Evolutionary conservation across 1,140 invertebrate species (phyloP).

Genomic region (Heliothis virescens): DNA sequence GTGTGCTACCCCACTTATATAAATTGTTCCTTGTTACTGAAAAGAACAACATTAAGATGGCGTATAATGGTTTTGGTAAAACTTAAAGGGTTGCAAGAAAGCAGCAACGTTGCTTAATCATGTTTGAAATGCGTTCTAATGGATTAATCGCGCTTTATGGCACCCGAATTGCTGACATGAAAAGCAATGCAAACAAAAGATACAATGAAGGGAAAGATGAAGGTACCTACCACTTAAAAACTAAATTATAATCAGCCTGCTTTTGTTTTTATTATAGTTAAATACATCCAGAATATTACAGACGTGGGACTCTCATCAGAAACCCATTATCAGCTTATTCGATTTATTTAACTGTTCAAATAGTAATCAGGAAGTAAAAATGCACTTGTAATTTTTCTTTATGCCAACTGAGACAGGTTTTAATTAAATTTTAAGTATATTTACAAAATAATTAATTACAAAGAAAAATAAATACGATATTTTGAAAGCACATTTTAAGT

Average conservation of each 20-base stretch:
- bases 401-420: background rate
- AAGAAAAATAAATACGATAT: no score
- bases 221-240: conserved; percentile 1
- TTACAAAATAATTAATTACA: no score
- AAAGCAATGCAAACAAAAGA: conserved; percentile 26
- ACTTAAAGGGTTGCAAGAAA: conserved; percentile 65
- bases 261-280: background rate
- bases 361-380: background rate
- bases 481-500: no score
- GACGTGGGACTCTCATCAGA: no score
- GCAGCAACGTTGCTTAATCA: conserved; percentile 72
- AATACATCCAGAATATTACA: no score
- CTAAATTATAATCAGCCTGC: background rate
- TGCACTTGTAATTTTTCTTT: background rate
- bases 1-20: conserved; percentile 68
- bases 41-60: conserved; percentile 68
- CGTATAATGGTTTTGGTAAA: conserved; percentile 55
- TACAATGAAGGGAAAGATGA: background rate
- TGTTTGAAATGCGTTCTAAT: conserved; percentile 61
- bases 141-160: conserved; percentile 56
- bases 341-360: background rate
- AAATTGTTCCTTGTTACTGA: conserved; percentile 74
- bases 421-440: no score
- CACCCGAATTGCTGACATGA: conserved; percentile 22
- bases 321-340: background rate